Base-by-base conservation (phyloP, 2,888 invertebrate genomes). In the Catocala sponsa region DNA sequence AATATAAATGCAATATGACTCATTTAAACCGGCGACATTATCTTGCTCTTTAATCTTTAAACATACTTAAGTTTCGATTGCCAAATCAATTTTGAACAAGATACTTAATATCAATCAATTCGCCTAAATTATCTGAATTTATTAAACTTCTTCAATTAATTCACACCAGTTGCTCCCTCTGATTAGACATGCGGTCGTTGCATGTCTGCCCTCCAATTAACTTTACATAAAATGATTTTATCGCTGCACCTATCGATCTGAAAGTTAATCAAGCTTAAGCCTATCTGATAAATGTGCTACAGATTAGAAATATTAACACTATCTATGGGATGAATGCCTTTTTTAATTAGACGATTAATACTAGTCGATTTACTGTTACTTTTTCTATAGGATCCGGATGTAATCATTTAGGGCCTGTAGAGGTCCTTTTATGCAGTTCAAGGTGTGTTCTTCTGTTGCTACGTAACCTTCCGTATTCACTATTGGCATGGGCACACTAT, bases 191-290 rank as follows among this genome's bases (percentile, higher is more conserved):
- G 55, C 70, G 77, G 72, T 72, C 70, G 55, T 74, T 72, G 78
- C 74, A 70, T 63, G 72, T 68, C 70, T 73, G 73, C 68, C 71
- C 73, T 77, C 55, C 70, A 74, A 71, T 78, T 72, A 73, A 70
- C 73, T 76, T 66, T 56, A 68, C 63, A 64, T 70, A 65, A 68
- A 79, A 68, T 64, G 56, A 67, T 66, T 71, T 68, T 77, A 78
- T 80, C 78, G 41, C 56, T 43, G n/a, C 59, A 59, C 55, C 10
- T 53, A 77, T 78, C 74, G 74, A 78, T 78, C 72, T 76, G 64
- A 71, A 78, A 76, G 59, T 68, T 74, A 73, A 80, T 79, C 74
- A 75, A 74, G 60, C 60, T 44, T 53, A 57, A 54, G 43, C 32
- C 42, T 25, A 65, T 52, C 67, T 51, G 65, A 70, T 78, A 69